phyloP scores from a whole-genome alignment of 2,113 vertebrate genomes.

The human (Homo sapiens) region GRCh38 chr5:54680501-54681000 shows the following conservation, averaged over 20 bases:
- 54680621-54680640: not conserved
- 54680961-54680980: not conserved
- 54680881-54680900: not conserved
- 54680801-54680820: no score
- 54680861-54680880: no score
- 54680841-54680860: no score
- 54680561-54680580: not conserved
- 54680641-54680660: not conserved
- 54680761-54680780: no score
- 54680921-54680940: not conserved
- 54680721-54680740: no score
- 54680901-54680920: not conserved
- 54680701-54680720: no score
- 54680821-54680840: no score
- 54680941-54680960: not conserved
- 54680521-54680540: not conserved
- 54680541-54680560: not conserved
- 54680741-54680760: no score
- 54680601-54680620: not conserved
- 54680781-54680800: no score
- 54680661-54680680: not conserved
- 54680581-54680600: not conserved
- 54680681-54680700: no score
- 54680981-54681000: not conserved
- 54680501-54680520: not conserved